Conservation (phyloP, 2,888 invertebrate species). For the Eilema caniola region DNA sequence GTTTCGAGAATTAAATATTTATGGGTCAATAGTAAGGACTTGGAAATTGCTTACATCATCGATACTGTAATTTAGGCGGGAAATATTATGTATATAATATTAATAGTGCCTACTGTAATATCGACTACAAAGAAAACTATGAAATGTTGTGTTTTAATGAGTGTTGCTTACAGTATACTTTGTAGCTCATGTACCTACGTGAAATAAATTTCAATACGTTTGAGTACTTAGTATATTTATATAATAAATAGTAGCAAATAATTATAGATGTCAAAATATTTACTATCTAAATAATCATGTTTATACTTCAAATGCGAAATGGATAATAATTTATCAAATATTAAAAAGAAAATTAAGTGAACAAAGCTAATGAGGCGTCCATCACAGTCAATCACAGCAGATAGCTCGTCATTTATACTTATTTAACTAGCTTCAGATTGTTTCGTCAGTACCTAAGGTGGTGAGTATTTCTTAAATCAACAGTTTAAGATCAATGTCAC, state of each 20-base stretch:
- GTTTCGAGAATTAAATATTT: conserved; percentile 63
- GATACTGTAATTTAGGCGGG: conserved; percentile 78
- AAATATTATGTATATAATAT: conserved; percentile 58
- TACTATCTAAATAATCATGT: background rate
- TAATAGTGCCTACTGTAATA: conserved; percentile 38
- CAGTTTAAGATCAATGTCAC: background rate
- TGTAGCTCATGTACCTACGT: conserved; percentile 25
- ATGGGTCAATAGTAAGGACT: conserved; percentile 78
- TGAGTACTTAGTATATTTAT: background rate
- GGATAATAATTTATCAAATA: background rate
- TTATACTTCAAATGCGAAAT: background rate
- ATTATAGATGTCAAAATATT: background rate
- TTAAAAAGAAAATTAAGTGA: background rate
- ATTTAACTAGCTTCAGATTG: background rate
- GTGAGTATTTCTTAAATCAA: background rate
- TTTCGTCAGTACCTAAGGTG: background rate
- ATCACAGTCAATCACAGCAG: background rate
- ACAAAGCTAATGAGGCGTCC: background rate
- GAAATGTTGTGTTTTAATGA: conserved; percentile 32
- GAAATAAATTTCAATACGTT: conserved; percentile 11
- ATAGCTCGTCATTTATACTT: background rate
- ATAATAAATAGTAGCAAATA: too few species aligned
- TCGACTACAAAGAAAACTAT: conserved; percentile 36
- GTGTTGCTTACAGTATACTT: conserved; percentile 28
- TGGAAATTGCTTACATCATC: conserved; percentile 80